Percentiles rank a stretch among this genome's conserved stretches.
Evolutionary conservation across 1,140 invertebrate species (phyloP).

Genomic region (Manduca sexta): DNA sequence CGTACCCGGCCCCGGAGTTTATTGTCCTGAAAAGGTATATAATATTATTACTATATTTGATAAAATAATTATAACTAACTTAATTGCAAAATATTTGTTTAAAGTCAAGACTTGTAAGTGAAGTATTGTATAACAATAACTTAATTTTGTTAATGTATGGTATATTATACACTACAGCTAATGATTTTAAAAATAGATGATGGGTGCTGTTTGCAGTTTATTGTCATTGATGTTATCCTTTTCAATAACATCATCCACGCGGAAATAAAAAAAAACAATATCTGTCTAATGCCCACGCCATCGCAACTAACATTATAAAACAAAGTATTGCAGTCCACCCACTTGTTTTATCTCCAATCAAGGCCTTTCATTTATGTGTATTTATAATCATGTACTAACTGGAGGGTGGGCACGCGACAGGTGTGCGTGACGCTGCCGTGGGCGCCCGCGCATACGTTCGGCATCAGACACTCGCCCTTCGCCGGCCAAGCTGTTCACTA

Average conservation of each 20-base stretch:
- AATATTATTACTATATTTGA: not conserved
- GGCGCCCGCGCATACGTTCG: slow-evolving; percentile 81
- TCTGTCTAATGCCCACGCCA: not conserved
- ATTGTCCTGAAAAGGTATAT: slow-evolving; percentile 75
- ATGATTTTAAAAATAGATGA: not conserved
- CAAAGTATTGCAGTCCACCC: not conserved
- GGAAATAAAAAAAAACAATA: not conserved
- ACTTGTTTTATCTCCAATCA: not conserved
- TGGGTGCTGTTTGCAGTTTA: not conserved
- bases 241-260: slow-evolving; percentile 6
- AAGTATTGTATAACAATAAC: too few species aligned
- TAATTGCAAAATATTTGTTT: too few species aligned
- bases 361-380: not conserved
- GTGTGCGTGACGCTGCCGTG: slow-evolving; percentile 67
- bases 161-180: too few species aligned
- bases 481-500: slow-evolving; percentile 65
- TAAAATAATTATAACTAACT: too few species aligned
- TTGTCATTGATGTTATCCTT: not conserved
- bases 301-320: not conserved
- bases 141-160: too few species aligned
- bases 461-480: slow-evolving; percentile 83
- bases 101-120: too few species aligned
- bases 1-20: slow-evolving; percentile 74
- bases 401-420: slow-evolving; percentile 35
- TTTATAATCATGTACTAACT: slow-evolving; percentile 17